Conservation (phyloP, 2,113 vertebrate genomes). For the Aviceda subcristata region DNA sequence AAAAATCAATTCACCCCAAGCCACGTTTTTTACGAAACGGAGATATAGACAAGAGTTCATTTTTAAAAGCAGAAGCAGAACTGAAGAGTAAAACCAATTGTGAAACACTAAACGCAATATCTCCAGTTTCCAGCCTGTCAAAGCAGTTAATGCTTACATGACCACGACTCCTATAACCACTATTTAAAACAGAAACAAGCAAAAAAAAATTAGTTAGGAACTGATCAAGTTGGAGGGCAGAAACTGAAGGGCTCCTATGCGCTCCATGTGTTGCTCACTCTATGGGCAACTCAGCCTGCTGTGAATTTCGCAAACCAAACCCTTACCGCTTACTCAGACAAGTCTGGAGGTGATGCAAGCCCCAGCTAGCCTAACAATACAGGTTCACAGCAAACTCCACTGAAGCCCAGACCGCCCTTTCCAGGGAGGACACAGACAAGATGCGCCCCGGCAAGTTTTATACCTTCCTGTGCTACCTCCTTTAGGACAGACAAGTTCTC, state of each 20-base stretch:
- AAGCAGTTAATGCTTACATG: neutral
- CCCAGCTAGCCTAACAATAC: neutral
- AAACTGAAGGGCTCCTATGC: neutral
- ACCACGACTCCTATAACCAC: neutral
- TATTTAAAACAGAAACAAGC: neutral
- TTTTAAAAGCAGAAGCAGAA: constrained; percentile 29
- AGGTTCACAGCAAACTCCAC: neutral
- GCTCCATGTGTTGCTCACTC: rapidly evolving
- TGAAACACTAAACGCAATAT: neutral
- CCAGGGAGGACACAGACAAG: neutral
- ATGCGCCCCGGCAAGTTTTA: neutral
- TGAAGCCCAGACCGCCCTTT: neutral
- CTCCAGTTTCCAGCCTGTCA: neutral
- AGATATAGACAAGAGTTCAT: neutral
- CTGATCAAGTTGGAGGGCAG: neutral
- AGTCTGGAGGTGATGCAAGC: neutral
- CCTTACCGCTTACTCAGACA: neutral
- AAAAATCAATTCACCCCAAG: neutral
- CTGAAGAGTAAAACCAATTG: neutral
- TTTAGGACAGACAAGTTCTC: neutral
- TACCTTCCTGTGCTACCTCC: neutral
- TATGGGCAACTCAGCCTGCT: neutral
- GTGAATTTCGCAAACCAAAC: neutral
- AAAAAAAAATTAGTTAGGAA: neutral
- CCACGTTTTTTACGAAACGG: neutral